Percentiles rank a stretch among this genome's conserved stretches.
These are phyloP conservation scores for Aldabrachelys gigantea DNA, from an alignment of 2,113 vertebrate genomes.

Conservation along the genomic window DNA sequence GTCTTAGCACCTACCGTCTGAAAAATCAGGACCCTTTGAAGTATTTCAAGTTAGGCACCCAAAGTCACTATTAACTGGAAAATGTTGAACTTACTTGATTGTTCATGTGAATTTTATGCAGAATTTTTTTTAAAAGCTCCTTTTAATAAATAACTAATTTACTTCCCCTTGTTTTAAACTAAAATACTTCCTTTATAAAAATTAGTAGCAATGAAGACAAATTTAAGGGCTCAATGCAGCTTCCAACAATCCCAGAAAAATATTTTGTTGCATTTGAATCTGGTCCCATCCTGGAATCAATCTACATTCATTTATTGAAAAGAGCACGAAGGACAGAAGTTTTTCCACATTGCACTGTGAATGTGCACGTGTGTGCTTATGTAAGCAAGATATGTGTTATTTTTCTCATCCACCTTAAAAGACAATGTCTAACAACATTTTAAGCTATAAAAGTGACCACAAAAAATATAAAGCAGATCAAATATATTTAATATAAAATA, in stretches of 20 bases:
- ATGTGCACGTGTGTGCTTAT: neutral
- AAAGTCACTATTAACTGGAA: neutral
- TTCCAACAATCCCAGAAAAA: neutral
- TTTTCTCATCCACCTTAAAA: neutral
- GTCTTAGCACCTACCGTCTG: neutral
- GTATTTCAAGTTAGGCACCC: neutral
- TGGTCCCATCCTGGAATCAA: conserved; percentile 23
- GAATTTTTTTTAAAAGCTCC: neutral
- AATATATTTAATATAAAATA: conserved; percentile 31
- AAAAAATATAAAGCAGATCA: conserved; percentile 33
- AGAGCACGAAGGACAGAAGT: neutral
- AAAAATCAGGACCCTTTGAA: neutral
- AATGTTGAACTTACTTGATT: neutral
- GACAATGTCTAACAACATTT: conserved; percentile 24
- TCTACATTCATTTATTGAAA: neutral
- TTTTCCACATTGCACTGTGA: neutral
- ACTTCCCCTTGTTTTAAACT: neutral
- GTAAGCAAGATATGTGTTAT: neutral
- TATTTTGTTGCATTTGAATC: conserved; percentile 1
- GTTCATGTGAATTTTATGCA: neutral
- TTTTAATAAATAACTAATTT: neutral
- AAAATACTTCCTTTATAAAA: neutral
- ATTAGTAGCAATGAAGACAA: neutral
- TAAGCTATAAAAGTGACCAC: conserved; percentile 7
- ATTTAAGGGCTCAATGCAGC: neutral